Percentiles rank a stretch among this genome's conserved stretches.
Conservation (phyloP, 1,140 invertebrate genomes). For the Dreissena polymorpha region DNA sequence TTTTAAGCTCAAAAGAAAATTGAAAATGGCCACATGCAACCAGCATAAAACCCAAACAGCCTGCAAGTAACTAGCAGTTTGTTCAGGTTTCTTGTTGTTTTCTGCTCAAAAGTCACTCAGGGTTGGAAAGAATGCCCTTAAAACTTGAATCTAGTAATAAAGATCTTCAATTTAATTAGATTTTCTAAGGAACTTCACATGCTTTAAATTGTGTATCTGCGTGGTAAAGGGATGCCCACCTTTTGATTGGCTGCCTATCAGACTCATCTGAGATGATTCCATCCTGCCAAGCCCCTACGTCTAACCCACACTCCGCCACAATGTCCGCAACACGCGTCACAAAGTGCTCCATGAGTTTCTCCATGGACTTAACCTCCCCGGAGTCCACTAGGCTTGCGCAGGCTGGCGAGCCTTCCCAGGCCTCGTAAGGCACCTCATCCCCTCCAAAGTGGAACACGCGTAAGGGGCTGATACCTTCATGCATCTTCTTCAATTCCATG, state of each 20-base stretch:
- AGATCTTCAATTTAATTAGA: too few relatives aligned
- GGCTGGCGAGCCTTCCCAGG: constrained; percentile 72
- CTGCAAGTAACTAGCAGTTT: too few relatives aligned
- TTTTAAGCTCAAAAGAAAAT: too few relatives aligned
- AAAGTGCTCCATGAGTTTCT: constrained; percentile 73
- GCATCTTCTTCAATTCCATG: constrained; percentile 67
- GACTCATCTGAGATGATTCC: constrained; percentile 66
- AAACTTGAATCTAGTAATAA: too few relatives aligned
- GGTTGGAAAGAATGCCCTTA: too few relatives aligned
- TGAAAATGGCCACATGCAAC: too few relatives aligned
- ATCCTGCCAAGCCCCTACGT: constrained; percentile 73
- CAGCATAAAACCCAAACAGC: too few relatives aligned
- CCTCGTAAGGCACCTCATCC: constrained; percentile 75
- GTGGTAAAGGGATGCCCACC: background rate
- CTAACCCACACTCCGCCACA: constrained; percentile 62
- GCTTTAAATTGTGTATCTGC: too few relatives aligned
- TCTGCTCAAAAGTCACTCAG: too few relatives aligned
- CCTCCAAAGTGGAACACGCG: constrained; percentile 76
- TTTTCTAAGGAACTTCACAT: too few relatives aligned
- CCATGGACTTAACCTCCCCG: constrained; percentile 57
- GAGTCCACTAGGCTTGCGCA: constrained; percentile 66
- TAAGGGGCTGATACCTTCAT: constrained; percentile 69
- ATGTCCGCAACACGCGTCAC: constrained; percentile 64
- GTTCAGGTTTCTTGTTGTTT: too few relatives aligned
- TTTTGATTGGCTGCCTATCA: constrained; percentile 51